A percentile compares a stretch with the other conserved stretches of the same genome.
Evolutionary conservation across 2,888 invertebrate genomes (phyloP).

Genomic region (Antheraea yamamai): DNA sequence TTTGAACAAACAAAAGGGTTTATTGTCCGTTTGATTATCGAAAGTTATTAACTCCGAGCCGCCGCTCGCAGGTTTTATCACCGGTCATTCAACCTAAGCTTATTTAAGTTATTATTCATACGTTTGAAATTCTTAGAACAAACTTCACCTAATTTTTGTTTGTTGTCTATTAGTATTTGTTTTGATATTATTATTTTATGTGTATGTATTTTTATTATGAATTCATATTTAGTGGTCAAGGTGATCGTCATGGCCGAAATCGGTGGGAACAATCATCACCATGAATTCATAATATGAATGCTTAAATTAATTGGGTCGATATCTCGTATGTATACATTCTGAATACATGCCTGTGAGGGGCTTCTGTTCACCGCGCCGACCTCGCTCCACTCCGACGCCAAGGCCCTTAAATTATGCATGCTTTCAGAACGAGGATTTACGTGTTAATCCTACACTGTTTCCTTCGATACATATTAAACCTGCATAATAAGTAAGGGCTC

Average conservation of each 20-base stretch:
- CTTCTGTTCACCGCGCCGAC: conserved; percentile 52
- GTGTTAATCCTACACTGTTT: conserved; percentile 28
- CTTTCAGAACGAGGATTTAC: conserved; percentile 39
- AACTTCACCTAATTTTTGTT: too few relatives aligned
- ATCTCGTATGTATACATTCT: neutral
- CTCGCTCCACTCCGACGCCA: conserved; percentile 33
- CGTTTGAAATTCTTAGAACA: too few relatives aligned
- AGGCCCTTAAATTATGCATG: conserved; percentile 53
- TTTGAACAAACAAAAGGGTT: too few relatives aligned
- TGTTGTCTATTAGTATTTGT: too few relatives aligned
- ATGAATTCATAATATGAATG: neutral
- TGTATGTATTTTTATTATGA: neutral
- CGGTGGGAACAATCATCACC: too few relatives aligned
- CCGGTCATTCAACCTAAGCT: too few relatives aligned
- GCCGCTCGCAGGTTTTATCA: too few relatives aligned
- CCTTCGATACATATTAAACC: conserved; percentile 30
- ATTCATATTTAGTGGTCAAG: neutral
- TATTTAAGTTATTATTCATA: too few relatives aligned
- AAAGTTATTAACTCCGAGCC: too few relatives aligned
- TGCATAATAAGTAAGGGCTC: conserved; percentile 7
- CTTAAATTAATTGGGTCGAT: neutral
- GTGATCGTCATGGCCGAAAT: too few relatives aligned
- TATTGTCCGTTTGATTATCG: too few relatives aligned
- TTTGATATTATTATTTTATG: neutral
- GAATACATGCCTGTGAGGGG: conserved; percentile 27